These are phyloP conservation scores for Centrocercus urophasianus DNA, from an alignment of 2,113 vertebrate genomes.

Conservation along the genomic window DNA sequence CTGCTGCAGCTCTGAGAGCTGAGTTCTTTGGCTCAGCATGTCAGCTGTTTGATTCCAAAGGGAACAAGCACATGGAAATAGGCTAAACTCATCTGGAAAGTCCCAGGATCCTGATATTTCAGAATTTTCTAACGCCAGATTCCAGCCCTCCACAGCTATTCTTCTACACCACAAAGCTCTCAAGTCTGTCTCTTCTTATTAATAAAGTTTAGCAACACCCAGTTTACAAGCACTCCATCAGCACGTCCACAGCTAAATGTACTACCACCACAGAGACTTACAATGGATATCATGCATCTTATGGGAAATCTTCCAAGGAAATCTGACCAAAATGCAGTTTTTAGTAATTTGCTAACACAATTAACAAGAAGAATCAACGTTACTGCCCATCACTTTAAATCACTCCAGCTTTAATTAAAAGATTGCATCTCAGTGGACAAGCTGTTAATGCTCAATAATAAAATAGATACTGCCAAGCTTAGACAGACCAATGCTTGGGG, in stretches of 20 bases:
- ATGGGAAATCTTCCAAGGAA: background rate
- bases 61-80: background rate
- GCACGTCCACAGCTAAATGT: conserved; percentile 25
- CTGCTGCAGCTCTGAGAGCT: background rate
- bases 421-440: conserved; percentile 31
- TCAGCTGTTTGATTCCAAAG: background rate
- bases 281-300: background rate
- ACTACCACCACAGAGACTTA: background rate
- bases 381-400: conserved; percentile 20
- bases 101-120: background rate
- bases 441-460: conserved; percentile 9
- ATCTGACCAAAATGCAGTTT: background rate
- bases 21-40: background rate
- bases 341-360: background rate
- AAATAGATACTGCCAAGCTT: conserved; percentile 29
- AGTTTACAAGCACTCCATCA: conserved; percentile 20
- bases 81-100: background rate
- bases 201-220: conserved; percentile 4
- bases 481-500: background rate
- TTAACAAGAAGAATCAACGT: background rate
- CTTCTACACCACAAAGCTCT: conserved; percentile 46
- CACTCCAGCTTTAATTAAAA: background rate
- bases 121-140: conserved; percentile 26
- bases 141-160: conserved; percentile 49
- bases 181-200: conserved; percentile 37